Percentiles rank a stretch among this genome's conserved stretches.
Evolutionary conservation across 2,113 vertebrate species (phyloP).

Genomic region (Gasterosteus aculeatus): DNA sequence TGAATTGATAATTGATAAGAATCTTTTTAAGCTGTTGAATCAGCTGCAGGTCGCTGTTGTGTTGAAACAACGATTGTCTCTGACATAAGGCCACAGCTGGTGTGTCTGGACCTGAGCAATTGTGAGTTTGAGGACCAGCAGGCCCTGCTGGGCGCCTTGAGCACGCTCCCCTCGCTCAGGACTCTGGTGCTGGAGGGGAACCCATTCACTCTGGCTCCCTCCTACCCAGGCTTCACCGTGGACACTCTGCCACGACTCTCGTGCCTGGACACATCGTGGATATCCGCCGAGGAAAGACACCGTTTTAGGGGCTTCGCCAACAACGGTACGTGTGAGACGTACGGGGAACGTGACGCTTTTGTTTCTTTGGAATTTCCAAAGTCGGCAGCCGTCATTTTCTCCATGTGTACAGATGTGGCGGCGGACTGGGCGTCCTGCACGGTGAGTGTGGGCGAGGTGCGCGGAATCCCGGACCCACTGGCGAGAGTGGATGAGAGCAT

Average conservation of each 20-base stretch:
- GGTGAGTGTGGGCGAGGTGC: conserved; percentile 80
- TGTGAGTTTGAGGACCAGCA: conserved; percentile 83
- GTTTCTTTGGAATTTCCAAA: background rate
- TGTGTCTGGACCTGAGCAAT: conserved; percentile 89
- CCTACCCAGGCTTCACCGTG: conserved; percentile 85
- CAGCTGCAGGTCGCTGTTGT: background rate
- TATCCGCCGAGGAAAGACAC: conserved; percentile 78
- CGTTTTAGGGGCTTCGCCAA: conserved; percentile 75
- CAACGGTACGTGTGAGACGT: conserved; percentile 23
- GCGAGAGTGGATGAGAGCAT: conserved; percentile 24
- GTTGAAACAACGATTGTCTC: conserved; percentile 1
- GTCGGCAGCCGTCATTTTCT: background rate
- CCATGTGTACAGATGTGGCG: conserved; percentile 68
- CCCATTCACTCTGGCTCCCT: conserved; percentile 81
- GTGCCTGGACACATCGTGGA: conserved; percentile 78
- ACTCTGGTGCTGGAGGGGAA: conserved; percentile 87
- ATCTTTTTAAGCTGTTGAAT: too few relatives aligned
- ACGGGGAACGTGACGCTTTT: background rate
- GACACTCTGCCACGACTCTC: conserved; percentile 83
- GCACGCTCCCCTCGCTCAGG: conserved; percentile 76
- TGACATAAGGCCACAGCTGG: conserved; percentile 84
- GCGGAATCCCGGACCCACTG: conserved; percentile 76
- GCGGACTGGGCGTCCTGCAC: conserved; percentile 62
- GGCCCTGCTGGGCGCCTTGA: conserved; percentile 72
- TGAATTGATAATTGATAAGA: too few relatives aligned